Evolutionary conservation across 2,888 invertebrate genomes (phyloP), one percentile per base, ranked within the genome.

Genomic region (Corythucha ciliata): DNA sequence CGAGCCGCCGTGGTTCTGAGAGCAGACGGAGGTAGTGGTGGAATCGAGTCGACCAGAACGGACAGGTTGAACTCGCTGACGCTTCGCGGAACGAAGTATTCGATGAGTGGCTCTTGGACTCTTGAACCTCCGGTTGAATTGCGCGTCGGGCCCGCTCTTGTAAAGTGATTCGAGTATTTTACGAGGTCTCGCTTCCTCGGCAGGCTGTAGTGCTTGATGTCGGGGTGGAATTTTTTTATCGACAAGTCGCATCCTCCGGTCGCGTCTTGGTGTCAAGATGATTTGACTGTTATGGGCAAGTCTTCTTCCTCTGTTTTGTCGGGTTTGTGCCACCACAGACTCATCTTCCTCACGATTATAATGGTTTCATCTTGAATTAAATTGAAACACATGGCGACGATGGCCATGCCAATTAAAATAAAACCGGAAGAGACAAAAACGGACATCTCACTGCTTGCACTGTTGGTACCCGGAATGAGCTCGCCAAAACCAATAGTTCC

Each of bases 311-410:
- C 64, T 48, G 58, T 60, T 50, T 66, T 67, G 56, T 62, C 61
- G 29, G 63, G 62, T 40, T 55, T 61, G 51, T 60, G 62, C 53
- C 58, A 63, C 66, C 64, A 66, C 55, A 63, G 64, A 63, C 61
- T 68, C 57, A 76, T 70, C 58, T 71, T 71, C 56, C 74, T 67
- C 54, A 77, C 70, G 58, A 76, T 69, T 57, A 71, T 70, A 50
- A 74, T 69, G 53, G 83, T 75, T 67, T 86, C 85, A 63, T 85
- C 85, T 67, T 86, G 87, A 47, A 87, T 81, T 53, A 88, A 72
- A 68, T 84, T 86, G 70, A 88, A 88, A 68, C 87, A 87, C 82
- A 85, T 87, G 29, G 88, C 87, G 42, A 88, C 80, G 56, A 88
- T 76, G 14, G 85, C 87, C 78, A 89, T 84, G 39, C 88, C 88